Evolutionary conservation across 2,113 vertebrate genomes (phyloP).

Genomic region (Castor canadensis): DNA sequence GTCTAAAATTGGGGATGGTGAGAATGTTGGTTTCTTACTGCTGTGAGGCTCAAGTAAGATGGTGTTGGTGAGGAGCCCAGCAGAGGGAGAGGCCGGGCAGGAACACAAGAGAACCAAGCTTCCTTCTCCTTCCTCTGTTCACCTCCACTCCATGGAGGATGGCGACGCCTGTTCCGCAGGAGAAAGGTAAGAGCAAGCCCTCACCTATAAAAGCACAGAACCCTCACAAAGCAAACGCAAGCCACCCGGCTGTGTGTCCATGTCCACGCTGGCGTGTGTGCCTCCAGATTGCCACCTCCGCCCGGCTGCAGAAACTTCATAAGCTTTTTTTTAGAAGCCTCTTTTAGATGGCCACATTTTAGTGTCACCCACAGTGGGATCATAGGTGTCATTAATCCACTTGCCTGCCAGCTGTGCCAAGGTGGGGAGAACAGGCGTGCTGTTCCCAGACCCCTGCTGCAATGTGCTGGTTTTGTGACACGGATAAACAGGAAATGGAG

Average conservation of each 20-base stretch:
- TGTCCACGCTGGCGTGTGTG: not conserved
- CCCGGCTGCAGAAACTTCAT: not conserved
- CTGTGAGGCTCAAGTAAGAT: not conserved
- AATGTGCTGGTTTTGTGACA: not conserved
- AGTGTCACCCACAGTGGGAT: not conserved
- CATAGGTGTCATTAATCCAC: not conserved
- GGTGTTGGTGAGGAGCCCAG: not conserved
- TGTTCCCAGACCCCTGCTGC: not conserved
- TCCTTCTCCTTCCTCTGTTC: not conserved
- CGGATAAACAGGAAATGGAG: not conserved
- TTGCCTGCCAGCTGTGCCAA: not conserved
- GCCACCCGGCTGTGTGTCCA: fast-evolving
- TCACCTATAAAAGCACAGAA: not conserved
- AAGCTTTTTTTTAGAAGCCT: not conserved
- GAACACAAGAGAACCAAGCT: not conserved
- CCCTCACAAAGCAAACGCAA: not conserved
- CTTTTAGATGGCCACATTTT: not conserved
- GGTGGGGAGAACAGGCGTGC: not conserved
- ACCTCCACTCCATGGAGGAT: not conserved
- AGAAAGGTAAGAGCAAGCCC: not conserved
- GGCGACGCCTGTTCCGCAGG: not conserved
- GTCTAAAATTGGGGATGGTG: not conserved
- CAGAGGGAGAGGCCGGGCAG: not conserved
- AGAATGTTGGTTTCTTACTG: not conserved
- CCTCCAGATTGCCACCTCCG: not conserved